These are phyloP conservation scores for Apostichopus leukothele DNA, from an alignment of 53 echinoderm and acorn worm species.

Conservation along the genomic window DNA sequence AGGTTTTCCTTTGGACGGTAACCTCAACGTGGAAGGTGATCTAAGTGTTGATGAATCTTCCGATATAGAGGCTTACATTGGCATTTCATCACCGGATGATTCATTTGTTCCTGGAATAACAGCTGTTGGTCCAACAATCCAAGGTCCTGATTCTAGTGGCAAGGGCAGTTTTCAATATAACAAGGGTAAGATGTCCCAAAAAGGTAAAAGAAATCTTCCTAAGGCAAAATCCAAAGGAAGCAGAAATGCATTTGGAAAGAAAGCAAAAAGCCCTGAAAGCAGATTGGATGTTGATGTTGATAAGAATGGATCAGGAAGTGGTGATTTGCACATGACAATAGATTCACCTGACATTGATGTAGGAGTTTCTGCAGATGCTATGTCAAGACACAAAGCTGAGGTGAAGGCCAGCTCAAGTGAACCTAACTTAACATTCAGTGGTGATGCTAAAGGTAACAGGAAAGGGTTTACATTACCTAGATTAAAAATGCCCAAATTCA, in stretches of 20 bases:
- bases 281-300: conserved; percentile 10
- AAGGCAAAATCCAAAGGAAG: neutral
- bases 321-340: conserved; percentile 2
- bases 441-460: neutral
- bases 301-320: neutral
- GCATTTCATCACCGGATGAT: neutral
- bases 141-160: conserved; percentile 8
- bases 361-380: neutral
- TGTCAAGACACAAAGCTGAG: neutral
- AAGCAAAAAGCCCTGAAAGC: neutral
- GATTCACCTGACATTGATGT: neutral
- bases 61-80: conserved; percentile 39
- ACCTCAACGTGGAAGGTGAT: neutral
- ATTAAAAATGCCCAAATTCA: conserved; percentile 32
- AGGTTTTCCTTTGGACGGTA: neutral
- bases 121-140: neutral
- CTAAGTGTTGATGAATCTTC: conserved; percentile 8
- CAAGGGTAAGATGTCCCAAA: conserved; percentile 23
- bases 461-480: conserved; percentile 40
- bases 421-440: conserved; percentile 21
- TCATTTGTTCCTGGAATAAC: neutral
- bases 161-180: neutral
- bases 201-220: conserved; percentile 27
- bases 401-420: conserved; percentile 30
- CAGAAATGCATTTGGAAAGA: neutral